These are phyloP conservation scores for Pherbina coryleti DNA, from an alignment of 2,888 invertebrate species.

Conservation along the genomic window DNA sequence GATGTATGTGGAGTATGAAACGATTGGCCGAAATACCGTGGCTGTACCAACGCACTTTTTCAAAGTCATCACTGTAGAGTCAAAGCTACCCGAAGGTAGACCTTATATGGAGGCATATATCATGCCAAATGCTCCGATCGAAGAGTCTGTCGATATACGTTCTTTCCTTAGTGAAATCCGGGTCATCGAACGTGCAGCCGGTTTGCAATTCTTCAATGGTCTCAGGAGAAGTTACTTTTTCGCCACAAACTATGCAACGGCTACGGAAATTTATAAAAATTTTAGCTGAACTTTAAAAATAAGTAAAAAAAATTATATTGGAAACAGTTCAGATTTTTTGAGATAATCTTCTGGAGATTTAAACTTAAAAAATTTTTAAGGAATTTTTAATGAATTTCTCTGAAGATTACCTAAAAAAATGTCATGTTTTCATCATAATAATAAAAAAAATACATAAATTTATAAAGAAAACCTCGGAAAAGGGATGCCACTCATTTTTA, in stretches of 20 bases:
- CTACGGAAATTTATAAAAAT: constrained; percentile 53
- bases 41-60: constrained; percentile 99
- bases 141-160: constrained; percentile 78
- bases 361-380: too few relatives aligned
- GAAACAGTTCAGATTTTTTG: too few relatives aligned
- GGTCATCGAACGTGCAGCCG: constrained; percentile 89
- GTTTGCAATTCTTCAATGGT: constrained; percentile 90
- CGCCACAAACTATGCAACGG: constrained; percentile 56
- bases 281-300: constrained; percentile 40
- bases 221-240: constrained; percentile 77
- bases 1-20: constrained; percentile 89
- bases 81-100: constrained; percentile 72
- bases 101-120: constrained; percentile 92
- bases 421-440: too few relatives aligned
- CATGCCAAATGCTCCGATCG: constrained; percentile 89
- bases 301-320: too few relatives aligned
- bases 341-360: too few relatives aligned
- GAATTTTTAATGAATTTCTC: too few relatives aligned
- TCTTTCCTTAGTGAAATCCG: constrained; percentile 89
- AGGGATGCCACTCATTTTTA: too few relatives aligned
- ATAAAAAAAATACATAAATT: too few relatives aligned
- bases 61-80: constrained; percentile 89
- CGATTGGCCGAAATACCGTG: constrained; percentile 90
- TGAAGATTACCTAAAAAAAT: too few relatives aligned
- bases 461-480: too few relatives aligned